Evolutionary conservation across 2,113 vertebrate species (phyloP).

Genomic region (Amblyornis subalaris): DNA sequence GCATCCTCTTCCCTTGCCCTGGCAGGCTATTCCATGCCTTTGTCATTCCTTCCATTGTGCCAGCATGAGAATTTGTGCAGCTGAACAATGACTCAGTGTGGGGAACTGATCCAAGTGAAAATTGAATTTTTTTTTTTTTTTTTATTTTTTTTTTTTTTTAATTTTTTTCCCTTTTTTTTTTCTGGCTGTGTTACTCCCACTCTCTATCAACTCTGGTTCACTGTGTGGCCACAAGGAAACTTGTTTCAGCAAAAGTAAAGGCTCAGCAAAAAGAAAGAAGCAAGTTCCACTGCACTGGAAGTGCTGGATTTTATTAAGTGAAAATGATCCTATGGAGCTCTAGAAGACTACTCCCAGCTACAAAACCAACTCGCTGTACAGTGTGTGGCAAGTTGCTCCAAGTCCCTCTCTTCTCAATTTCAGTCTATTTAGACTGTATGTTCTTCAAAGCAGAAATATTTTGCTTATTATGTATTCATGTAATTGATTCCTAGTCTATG

Average conservation of each 20-base stretch:
- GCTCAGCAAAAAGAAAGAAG: not conserved
- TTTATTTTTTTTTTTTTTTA: not conserved
- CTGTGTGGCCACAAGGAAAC: not conserved
- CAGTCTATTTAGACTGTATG: not conserved
- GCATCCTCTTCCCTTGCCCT: not conserved
- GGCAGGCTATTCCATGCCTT: not conserved
- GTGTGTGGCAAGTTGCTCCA: not conserved
- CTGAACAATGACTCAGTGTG: constrained; percentile 26
- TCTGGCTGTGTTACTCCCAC: not conserved
- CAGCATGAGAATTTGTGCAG: constrained; percentile 11
- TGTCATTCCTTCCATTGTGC: constrained; percentile 20
- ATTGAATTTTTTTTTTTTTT: not conserved
- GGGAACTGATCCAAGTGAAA: not conserved
- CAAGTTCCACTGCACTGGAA: not conserved
- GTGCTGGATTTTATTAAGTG: constrained; percentile 23
- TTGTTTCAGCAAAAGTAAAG: constrained; percentile 8
- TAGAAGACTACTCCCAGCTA: not conserved
- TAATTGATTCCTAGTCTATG: not conserved
- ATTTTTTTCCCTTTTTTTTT: not conserved
- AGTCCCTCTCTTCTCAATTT: not conserved
- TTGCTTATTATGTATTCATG: not conserved
- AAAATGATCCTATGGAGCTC: not conserved
- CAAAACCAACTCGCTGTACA: not conserved
- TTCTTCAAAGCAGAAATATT: not conserved
- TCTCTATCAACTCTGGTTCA: not conserved